Conservation (phyloP, 2,888 invertebrate genomes). For the Rhogogaster chlorosoma region DNA sequence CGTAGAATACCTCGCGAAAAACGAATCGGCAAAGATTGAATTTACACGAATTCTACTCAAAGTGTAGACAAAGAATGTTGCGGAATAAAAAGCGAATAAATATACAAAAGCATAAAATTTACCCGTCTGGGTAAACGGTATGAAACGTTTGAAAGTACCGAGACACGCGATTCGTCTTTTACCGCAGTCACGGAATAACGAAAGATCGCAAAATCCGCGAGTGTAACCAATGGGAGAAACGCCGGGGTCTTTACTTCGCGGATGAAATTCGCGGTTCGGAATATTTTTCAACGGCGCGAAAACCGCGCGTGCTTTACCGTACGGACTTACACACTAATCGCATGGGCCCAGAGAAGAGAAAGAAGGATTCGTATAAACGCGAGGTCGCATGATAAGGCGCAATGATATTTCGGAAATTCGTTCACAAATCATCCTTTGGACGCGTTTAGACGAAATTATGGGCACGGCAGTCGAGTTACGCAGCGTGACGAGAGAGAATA, state of each 20-base stretch:
- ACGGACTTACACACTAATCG: not conserved
- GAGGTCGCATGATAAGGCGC: conserved; percentile 35
- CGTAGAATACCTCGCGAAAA: not conserved
- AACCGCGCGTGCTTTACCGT: not conserved
- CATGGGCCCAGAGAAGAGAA: not conserved
- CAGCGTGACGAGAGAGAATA: conserved; percentile 15
- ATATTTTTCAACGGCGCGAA: not conserved
- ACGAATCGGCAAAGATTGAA: not conserved
- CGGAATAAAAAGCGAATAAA: not conserved
- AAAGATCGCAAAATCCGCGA: not conserved
- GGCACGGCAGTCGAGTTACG: conserved; percentile 17
- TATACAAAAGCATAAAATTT: not conserved
- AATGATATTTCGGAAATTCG: conserved; percentile 21
- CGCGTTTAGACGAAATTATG: conserved; percentile 23
- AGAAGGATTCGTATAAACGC: not conserved
- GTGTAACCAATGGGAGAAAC: not conserved
- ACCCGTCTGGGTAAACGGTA: not conserved
- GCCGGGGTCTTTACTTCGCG: not conserved
- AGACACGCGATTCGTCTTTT: not conserved
- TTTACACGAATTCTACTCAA: not conserved
- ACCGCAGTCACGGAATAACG: not conserved
- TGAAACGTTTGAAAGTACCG: conserved; percentile 29
- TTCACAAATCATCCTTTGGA: conserved; percentile 45
- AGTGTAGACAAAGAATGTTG: too few relatives aligned
- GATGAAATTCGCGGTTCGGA: not conserved